Evolutionary conservation across 2,888 invertebrate species (phyloP), one percentile per base, ranked within the genome.

Genomic region (Habrosyne pyritoides): DNA sequence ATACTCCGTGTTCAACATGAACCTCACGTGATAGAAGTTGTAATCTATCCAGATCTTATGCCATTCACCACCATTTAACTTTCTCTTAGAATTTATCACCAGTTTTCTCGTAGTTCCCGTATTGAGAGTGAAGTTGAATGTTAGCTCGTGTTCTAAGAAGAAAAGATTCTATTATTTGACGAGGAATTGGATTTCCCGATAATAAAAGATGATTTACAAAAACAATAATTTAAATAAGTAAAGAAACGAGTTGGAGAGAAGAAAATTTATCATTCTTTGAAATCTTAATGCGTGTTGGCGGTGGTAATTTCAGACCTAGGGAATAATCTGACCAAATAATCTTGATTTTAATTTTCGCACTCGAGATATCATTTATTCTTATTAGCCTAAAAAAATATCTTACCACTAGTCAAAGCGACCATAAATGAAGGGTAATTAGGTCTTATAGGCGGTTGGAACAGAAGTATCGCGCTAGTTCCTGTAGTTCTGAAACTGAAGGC

Each of bases 1-100:
- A 76, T 95, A 96, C 78, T 98, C 97, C 33, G 97, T 96, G 79
- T 98, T 98, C 66, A 98, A 95, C 96, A 98, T 98, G 79, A 98
- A 97, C 63, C 98, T 93, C 33, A 98, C 97, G 83, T 98, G 98
- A 84, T 98, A 97, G 81, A 97, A 96, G 87, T 98, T 98, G 82
- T 98, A 98, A 90, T 98, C 98, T 61, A 99, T 97, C 97, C 97
- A 97, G 64, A 98, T 96, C 88, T 98, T 97, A 84, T 99, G 98
- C 99, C 98, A 99, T 82, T 98, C 97, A 0, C 98, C 98, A 53
- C 97, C 96, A 81, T 98, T 98, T 51, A 99, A 93, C 79, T 96
- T 95, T 49, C 96, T 93, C 65, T 95, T 95, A 2, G 97, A 97
- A 75, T 96, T 95, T 61, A 98, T 96, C 48, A 96, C 97, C 58